phyloP scores from a whole-genome alignment of 30 jellyfish, hydroid and myxozoan genomes.

The Turritopsis dohrnii region DNA sequence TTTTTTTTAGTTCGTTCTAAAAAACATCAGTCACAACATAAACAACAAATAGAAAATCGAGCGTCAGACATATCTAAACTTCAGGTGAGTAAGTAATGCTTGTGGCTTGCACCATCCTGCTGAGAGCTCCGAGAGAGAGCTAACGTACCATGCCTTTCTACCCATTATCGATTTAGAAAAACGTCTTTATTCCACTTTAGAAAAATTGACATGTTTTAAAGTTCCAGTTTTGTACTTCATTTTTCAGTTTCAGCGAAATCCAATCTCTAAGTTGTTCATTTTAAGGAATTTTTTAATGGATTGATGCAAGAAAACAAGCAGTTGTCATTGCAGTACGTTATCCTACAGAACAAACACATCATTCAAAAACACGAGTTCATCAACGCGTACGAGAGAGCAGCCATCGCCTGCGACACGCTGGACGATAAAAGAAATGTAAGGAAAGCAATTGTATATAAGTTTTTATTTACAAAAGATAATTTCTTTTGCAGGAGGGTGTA shows the following conservation, averaged over 20 bases:
- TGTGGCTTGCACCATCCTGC: too few species aligned
- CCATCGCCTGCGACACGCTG: constrained; percentile 38
- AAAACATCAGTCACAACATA: neutral
- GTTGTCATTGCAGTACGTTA: constrained; percentile 9
- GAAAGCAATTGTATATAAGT: too few species aligned
- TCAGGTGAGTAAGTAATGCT: neutral
- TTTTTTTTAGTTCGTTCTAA: neutral
- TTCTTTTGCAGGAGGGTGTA: too few species aligned
- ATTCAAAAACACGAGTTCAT: constrained; percentile 39
- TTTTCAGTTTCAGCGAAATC: too few species aligned
- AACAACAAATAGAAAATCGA: constrained; percentile 2
- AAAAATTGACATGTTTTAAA: too few species aligned
- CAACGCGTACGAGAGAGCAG: constrained; percentile 45
- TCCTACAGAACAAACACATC: constrained; percentile 31
- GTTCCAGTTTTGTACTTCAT: too few species aligned
- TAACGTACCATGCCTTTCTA: too few species aligned
- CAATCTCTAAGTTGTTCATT: neutral
- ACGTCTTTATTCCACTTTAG: too few species aligned
- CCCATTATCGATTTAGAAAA: too few species aligned
- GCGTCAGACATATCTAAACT: neutral
- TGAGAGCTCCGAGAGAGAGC: too few species aligned
- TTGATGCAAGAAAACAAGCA: neutral
- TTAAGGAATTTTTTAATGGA: neutral
- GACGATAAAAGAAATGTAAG: neutral
- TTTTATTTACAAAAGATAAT: too few species aligned